These are phyloP conservation scores for Scortum barcoo DNA, from an alignment of 2,113 vertebrate genomes.

Conservation along the genomic window DNA sequence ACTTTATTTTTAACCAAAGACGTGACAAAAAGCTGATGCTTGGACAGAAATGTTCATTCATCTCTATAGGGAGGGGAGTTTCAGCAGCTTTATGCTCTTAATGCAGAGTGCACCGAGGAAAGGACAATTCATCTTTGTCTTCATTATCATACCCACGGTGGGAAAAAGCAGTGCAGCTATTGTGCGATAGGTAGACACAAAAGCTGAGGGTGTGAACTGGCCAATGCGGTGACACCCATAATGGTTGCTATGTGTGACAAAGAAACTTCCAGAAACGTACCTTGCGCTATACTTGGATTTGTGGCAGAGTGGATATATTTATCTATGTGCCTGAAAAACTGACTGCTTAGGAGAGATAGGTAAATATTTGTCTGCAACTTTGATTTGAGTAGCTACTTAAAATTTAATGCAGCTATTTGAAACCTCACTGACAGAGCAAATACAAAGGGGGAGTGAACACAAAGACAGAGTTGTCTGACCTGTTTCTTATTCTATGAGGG, in stretches of 20 bases:
- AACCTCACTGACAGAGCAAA: background rate
- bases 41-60: conserved; percentile 21
- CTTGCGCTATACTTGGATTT: conserved; percentile 23
- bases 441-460: conserved; percentile 20
- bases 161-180: conserved; percentile 82
- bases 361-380: background rate
- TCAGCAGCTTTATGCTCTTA: conserved; percentile 37
- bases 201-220: conserved; percentile 81
- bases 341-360: background rate
- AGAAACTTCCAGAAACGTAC: conserved; percentile 37
- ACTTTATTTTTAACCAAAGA: background rate
- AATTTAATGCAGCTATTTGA: conserved; percentile 6
- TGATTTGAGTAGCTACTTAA: background rate
- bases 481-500: conserved; percentile 25
- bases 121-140: conserved; percentile 72
- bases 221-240: conserved; percentile 62
- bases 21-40: conserved; percentile 6
- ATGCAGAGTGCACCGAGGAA: conserved; percentile 37
- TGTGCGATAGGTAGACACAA: conserved; percentile 83
- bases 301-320: background rate
- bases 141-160: conserved; percentile 89
- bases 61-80: conserved; percentile 29
- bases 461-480: conserved; percentile 20
- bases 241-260: conserved; percentile 63
- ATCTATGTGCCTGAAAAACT: conserved; percentile 3